Evolutionary conservation across 2,888 invertebrate genomes (phyloP).

Genomic region (Hyppa rectilinea): DNA sequence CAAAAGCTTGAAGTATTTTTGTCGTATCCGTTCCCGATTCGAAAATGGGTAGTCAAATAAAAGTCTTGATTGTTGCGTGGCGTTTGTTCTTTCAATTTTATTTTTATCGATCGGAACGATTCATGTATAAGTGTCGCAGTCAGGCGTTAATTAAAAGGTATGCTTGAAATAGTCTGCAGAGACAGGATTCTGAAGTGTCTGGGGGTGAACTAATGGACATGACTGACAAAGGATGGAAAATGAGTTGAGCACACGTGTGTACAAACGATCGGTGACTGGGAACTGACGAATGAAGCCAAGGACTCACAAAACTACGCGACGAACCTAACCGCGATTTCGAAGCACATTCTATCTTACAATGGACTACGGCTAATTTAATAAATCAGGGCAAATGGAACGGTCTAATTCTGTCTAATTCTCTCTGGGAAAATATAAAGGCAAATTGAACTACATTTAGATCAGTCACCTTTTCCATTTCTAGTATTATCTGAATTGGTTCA

Average conservation of each 20-base stretch:
- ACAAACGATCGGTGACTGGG: background rate
- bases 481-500: background rate
- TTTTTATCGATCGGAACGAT: background rate
- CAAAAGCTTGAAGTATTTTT: background rate
- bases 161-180: background rate
- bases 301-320: background rate
- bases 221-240: constrained; percentile 1
- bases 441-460: background rate
- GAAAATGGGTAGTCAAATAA: constrained; percentile 10
- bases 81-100: background rate
- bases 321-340: too few species aligned
- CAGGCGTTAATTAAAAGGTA: background rate
- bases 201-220: background rate
- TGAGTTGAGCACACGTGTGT: background rate
- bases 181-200: constrained; percentile 5
- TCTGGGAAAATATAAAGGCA: background rate
- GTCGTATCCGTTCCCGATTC: background rate
- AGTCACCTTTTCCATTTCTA: background rate
- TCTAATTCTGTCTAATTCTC: background rate
- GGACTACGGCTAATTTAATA: background rate
- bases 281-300: background rate
- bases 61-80: constrained; percentile 3
- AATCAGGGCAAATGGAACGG: background rate
- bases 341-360: background rate
- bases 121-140: background rate